Percentiles rank a stretch among this genome's conserved stretches.
phyloP scores from a whole-genome alignment of 2,888 invertebrate species.

The Lasius fuliginosus region DNA sequence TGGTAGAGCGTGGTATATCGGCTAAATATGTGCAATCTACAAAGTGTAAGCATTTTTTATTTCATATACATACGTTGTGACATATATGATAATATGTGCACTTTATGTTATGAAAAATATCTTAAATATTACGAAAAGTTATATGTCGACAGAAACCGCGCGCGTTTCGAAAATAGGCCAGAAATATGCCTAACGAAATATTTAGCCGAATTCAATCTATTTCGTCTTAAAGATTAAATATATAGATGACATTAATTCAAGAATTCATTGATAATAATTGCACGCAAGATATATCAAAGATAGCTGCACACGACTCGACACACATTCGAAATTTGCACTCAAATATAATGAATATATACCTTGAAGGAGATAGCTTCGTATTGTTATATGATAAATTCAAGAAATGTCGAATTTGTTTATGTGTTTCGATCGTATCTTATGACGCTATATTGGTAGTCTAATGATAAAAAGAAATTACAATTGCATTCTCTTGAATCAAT shows the following conservation, averaged over 20 bases:
- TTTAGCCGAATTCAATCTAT: constrained; percentile 45
- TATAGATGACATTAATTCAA: constrained; percentile 18
- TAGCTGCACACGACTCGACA: constrained; percentile 39
- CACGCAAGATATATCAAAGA: constrained; percentile 28
- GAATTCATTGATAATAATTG: constrained; percentile 12
- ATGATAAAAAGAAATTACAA: neutral
- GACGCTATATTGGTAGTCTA: constrained; percentile 14
- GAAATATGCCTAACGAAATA: constrained; percentile 21
- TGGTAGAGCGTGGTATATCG: constrained; percentile 40
- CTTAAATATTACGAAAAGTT: neutral
- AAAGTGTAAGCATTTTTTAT: neutral
- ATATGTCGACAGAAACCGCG: neutral
- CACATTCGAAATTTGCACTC: constrained; percentile 22
- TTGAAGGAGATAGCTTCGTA: neutral
- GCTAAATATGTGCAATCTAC: constrained; percentile 37
- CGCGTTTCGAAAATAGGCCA: constrained; percentile 21
- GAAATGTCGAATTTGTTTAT: constrained; percentile 28
- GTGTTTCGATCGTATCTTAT: constrained; percentile 31
- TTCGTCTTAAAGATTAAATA: constrained; percentile 7
- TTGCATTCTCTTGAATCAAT: constrained; percentile 11
- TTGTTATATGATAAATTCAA: constrained; percentile 5
- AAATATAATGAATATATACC: constrained; percentile 25
- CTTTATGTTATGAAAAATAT: neutral
- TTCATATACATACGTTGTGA: neutral
- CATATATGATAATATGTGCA: neutral